These are phyloP conservation scores for Caenorhabditis zanzibari DNA, from an alignment of 2,888 invertebrate species.

Conservation along the genomic window DNA sequence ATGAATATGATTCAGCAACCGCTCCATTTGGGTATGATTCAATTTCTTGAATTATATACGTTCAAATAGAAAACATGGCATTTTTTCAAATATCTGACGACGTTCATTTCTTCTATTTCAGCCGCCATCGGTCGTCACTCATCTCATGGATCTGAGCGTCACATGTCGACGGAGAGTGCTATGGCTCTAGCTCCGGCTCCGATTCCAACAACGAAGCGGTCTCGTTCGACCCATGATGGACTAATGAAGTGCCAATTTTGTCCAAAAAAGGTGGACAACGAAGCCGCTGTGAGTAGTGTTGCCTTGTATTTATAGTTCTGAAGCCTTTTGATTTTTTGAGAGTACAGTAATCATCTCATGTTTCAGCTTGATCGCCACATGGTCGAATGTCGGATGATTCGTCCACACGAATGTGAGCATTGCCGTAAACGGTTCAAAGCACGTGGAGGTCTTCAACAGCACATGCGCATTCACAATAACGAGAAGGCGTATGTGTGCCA, in stretches of 20 bases:
- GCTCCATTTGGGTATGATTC: slow-evolving; percentile 49
- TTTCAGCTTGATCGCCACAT: slow-evolving; percentile 80
- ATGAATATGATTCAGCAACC: slow-evolving; percentile 61
- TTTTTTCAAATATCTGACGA: too few relatives aligned
- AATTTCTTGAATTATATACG: too few relatives aligned
- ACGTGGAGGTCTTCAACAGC: slow-evolving; percentile 82
- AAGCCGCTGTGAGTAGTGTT: slow-evolving; percentile 70
- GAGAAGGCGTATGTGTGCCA: slow-evolving; percentile 79
- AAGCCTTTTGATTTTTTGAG: neutral
- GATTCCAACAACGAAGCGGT: slow-evolving; percentile 39
- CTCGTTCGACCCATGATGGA: slow-evolving; percentile 68
- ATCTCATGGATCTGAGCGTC: slow-evolving; percentile 55
- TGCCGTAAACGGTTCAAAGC: slow-evolving; percentile 81
- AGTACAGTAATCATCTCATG: neutral
- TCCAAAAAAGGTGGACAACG: slow-evolving; percentile 77
- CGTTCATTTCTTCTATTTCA: slow-evolving; percentile 11
- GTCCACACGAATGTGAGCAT: slow-evolving; percentile 78
- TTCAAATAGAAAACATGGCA: too few relatives aligned
- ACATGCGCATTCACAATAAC: slow-evolving; percentile 81
- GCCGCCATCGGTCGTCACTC: slow-evolving; percentile 53
- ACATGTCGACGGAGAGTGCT: slow-evolving; percentile 47
- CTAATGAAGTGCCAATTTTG: slow-evolving; percentile 80
- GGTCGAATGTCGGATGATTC: slow-evolving; percentile 76
- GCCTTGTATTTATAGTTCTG: too few relatives aligned
- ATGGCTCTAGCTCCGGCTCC: slow-evolving; percentile 17